These are phyloP conservation scores for Amyelois transitella DNA, from an alignment of 1,140 invertebrate genomes.

Conservation along the genomic window DNA sequence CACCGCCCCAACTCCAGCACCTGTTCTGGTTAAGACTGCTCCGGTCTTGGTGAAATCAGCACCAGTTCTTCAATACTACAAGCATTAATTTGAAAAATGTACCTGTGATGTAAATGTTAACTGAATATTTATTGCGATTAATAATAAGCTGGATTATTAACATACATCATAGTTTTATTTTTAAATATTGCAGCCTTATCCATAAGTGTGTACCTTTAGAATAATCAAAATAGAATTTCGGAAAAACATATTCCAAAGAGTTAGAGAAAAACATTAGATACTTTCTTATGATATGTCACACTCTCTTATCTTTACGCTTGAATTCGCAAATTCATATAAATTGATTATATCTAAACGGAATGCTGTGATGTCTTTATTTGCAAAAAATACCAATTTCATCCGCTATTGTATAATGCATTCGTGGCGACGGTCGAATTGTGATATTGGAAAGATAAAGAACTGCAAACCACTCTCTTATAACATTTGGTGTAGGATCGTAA, in stretches of 20 bases:
- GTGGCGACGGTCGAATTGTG: constrained; percentile 28
- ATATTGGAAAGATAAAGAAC: constrained; percentile 30
- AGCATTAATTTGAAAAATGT: constrained; percentile 20
- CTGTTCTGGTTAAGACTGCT: constrained; percentile 34
- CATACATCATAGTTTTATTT: too few species aligned
- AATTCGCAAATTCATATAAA: background rate
- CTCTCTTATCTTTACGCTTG: too few species aligned
- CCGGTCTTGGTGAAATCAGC: constrained; percentile 9
- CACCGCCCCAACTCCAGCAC: constrained; percentile 47
- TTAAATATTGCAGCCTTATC: too few species aligned
- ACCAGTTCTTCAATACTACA: constrained; percentile 20
- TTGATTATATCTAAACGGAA: background rate
- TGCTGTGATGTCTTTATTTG: background rate
- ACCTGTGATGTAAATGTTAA: background rate
- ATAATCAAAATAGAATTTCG: too few species aligned
- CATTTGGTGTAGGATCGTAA: constrained; percentile 15
- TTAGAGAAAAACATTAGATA: background rate
- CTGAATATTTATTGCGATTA: background rate
- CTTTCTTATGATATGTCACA: background rate
- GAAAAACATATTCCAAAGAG: too few species aligned
- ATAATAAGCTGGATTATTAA: constrained; percentile 39
- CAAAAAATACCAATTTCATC: constrained; percentile 3
- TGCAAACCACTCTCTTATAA: constrained; percentile 37
- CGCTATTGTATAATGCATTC: constrained; percentile 20
- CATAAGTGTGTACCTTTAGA: too few species aligned